Evolutionary conservation across 2,113 vertebrate genomes (phyloP), one percentile per base, ranked within the genome.

Genomic region (Xiphorhynchus elegans): DNA sequence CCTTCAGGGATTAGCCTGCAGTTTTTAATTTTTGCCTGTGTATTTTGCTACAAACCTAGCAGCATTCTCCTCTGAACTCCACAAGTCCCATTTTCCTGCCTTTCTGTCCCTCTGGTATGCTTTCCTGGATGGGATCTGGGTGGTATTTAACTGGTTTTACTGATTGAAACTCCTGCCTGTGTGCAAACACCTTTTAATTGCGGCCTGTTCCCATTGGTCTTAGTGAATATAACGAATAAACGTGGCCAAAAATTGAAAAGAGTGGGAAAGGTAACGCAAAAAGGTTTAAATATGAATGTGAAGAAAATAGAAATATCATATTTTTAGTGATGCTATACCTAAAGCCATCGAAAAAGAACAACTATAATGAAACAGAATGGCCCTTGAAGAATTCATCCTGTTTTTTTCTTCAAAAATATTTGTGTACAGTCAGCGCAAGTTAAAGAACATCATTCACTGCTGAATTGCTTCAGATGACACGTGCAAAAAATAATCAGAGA

Each of bases 141-240:
- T 97, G 89, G 84, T 91, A 87, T 94, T 96, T 96, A 93, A 95
- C 83, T 94, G 95, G 77, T 94, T 96, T 96, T 95, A 87, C 93
- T 93, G 94, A 93, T 94, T 95, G 93, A 89, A 97, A 96, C 94
- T 93, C 87, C 67, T 95, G 76, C 83, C 93, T 94, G 90, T 96
- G 84, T 86, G 92, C 90, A 91, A 94, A 96, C 82, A 95, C 86
- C 94, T 96, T 96, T 95, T 91, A 96, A 97, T 94, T 96, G 84
- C 86, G n/a, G 81, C 77, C 87, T 91, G 84, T 63, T 95, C 94
- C 91, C 95, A 92, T 94, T 94, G 81, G 89, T 95, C 83, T 91
- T 11, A 5, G 87, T 0, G 40, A 78, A 86, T 53, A 46, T 59
- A 95, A 91, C 0, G 26, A 94, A 87, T 68, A 95, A 95, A 85